Conservation (phyloP, 2,113 vertebrate species). For the Girardinichthys multiradiatus region DNA sequence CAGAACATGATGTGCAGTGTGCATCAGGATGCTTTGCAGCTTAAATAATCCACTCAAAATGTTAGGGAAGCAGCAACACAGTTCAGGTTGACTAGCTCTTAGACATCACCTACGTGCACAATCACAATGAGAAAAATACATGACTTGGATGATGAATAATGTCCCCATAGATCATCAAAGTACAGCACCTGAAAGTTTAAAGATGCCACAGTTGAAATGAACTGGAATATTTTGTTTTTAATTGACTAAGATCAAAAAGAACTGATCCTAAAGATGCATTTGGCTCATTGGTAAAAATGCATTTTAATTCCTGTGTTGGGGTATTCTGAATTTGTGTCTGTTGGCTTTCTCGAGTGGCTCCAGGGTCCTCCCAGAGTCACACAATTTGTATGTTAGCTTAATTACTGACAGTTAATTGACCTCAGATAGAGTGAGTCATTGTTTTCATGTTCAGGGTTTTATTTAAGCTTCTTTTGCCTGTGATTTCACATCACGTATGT, state of each 20-base stretch:
- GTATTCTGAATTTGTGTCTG: no score
- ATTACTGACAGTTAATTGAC: not conserved
- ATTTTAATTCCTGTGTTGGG: not conserved
- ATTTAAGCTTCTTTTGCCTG: not conserved
- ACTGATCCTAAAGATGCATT: not conserved
- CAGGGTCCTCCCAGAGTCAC: not conserved
- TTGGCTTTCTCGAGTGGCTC: no score
- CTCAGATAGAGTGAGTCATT: not conserved
- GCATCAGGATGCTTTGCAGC: not conserved
- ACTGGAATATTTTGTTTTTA: not conserved
- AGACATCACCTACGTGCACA: not conserved
- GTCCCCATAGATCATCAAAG: not conserved
- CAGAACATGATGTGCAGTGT: not conserved
- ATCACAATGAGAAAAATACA: no score
- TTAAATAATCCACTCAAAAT: not conserved
- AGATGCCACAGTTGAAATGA: not conserved
- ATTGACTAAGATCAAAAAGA: not conserved
- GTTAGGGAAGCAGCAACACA: not conserved
- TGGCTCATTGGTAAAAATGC: not conserved
- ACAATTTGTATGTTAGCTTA: not conserved
- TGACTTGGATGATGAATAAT: no score
- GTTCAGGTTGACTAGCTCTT: not conserved
- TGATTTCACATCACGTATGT: not conserved
- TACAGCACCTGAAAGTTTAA: not conserved
- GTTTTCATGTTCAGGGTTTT: not conserved